phyloP scores from a whole-genome alignment of 2,888 invertebrate species.

The Agrochola macilenta region DNA sequence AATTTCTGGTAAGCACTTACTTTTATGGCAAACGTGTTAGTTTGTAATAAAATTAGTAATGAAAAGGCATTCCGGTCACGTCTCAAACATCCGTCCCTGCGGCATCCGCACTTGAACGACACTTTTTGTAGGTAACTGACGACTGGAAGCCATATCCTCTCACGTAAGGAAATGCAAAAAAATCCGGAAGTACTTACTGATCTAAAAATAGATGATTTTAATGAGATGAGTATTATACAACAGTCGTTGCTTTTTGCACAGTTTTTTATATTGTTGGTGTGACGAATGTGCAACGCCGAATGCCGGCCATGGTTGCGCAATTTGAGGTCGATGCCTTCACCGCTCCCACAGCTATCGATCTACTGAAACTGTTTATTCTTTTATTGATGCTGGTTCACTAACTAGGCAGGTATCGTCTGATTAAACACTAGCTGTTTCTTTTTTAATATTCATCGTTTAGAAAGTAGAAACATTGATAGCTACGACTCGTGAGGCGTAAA shows the following conservation, averaged over 20 bases:
- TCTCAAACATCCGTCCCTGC: conserved; percentile 72
- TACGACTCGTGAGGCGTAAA: conserved; percentile 27
- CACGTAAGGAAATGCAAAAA: conserved; percentile 54
- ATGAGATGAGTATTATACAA: conserved; percentile 64
- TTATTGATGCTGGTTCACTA: conserved; percentile 65
- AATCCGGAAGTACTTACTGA: conserved; percentile 50
- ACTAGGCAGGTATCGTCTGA: conserved; percentile 41
- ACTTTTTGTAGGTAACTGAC: conserved; percentile 52
- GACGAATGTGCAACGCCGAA: conserved; percentile 73
- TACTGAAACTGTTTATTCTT: conserved; percentile 73
- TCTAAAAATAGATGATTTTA: conserved; percentile 50
- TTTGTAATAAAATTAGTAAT: conserved; percentile 58
- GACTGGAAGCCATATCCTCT: conserved; percentile 60
- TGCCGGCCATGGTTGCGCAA: conserved; percentile 78
- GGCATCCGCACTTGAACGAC: conserved; percentile 55
- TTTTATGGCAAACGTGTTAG: conserved; percentile 47
- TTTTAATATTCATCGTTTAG: conserved; percentile 58
- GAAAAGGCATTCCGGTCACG: conserved; percentile 72
- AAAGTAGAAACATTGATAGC: conserved; percentile 48
- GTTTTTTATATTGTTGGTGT: conserved; percentile 63
- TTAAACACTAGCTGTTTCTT: conserved; percentile 42
- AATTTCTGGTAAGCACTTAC: conserved; percentile 73
- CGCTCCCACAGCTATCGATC: conserved; percentile 74
- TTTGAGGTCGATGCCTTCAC: conserved; percentile 81
- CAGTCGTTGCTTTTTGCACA: conserved; percentile 55